Evolutionary conservation across 2,113 vertebrate genomes (phyloP).

Genomic region (Elachura formosa): DNA sequence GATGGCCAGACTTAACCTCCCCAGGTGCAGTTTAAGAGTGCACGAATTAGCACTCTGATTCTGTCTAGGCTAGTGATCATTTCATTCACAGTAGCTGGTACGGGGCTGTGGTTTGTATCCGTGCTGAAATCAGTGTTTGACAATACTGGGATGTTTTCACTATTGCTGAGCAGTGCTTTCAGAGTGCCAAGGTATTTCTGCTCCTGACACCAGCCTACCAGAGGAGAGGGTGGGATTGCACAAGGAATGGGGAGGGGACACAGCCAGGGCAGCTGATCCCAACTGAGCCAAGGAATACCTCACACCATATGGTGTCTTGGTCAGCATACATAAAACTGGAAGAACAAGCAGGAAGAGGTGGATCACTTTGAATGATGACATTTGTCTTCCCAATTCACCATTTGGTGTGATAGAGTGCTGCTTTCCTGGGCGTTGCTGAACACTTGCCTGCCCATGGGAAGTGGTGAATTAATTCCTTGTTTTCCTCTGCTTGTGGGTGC

Average conservation of each 20-base stretch:
- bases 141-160: background rate
- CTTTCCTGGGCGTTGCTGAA: background rate
- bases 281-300: background rate
- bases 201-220: background rate
- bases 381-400: background rate
- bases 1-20: background rate
- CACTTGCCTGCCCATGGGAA: background rate
- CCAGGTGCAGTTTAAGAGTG: background rate
- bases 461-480: background rate
- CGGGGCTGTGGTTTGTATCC: background rate
- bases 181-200: background rate
- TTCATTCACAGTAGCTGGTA: background rate
- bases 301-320: background rate
- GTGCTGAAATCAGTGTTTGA: background rate
- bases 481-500: background rate
- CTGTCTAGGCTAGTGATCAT: background rate
- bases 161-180: background rate
- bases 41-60: background rate
- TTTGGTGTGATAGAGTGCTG: background rate
- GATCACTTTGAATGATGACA: background rate
- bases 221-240: background rate
- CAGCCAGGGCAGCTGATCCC: background rate
- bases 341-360: background rate
- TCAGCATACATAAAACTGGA: background rate
- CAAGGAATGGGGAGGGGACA: background rate